A percentile compares a stretch with the other conserved stretches of the same genome.
phyloP scores from a whole-genome alignment of 1,140 invertebrate genomes.

The Grapholita molesta region DNA sequence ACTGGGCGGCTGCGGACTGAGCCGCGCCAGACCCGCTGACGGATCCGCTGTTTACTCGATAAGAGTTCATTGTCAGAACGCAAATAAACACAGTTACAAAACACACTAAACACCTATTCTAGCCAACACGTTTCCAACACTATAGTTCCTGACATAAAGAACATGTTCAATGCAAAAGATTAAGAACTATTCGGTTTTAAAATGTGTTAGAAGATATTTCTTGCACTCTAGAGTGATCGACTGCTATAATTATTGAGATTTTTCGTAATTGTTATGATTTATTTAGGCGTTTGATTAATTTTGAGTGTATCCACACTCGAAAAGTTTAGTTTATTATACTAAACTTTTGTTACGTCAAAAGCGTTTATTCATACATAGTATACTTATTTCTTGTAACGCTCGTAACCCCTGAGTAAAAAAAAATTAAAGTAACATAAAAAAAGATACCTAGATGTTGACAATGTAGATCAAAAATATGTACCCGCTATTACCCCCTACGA shows the following conservation, averaged over 20 bases:
- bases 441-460: too few relatives aligned
- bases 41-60: conserved; percentile 69
- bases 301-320: background rate
- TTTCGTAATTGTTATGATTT: background rate
- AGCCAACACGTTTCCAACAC: background rate
- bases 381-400: background rate
- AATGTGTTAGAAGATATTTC: background rate
- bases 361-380: background rate
- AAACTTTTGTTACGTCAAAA: background rate
- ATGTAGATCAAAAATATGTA: too few relatives aligned
- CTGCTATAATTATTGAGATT: background rate
- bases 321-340: background rate
- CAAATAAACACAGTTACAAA: conserved; percentile 48
- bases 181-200: background rate
- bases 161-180: background rate
- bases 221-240: background rate
- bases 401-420: too few relatives aligned
- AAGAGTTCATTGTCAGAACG: conserved; percentile 74
- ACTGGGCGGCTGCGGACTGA: conserved; percentile 63
- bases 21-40: conserved; percentile 62
- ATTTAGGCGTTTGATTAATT: background rate
- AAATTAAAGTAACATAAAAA: too few relatives aligned
- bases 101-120: background rate
- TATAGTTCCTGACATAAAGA: background rate
- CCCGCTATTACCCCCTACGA: too few relatives aligned